These are phyloP conservation scores for Drosophila phalerata DNA, from an alignment of 2,888 invertebrate genomes.

Conservation along the genomic window DNA sequence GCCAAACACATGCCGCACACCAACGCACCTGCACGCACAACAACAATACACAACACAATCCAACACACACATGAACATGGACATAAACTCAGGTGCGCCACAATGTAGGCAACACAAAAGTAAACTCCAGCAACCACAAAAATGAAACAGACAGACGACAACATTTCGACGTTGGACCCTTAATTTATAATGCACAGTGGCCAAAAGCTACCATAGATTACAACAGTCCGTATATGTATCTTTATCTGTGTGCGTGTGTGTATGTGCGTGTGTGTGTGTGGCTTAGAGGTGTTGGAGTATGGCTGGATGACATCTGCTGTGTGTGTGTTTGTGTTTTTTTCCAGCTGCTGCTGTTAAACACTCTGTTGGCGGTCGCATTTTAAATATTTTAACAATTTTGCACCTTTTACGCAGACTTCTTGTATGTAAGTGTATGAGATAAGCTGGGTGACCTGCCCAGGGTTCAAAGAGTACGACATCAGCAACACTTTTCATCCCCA, in stretches of 20 bases:
- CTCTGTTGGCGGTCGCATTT: slow-evolving; percentile 33
- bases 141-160: slow-evolving; percentile 44
- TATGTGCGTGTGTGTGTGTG: slow-evolving; percentile 12
- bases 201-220: slow-evolving; percentile 43
- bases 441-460: slow-evolving; percentile 6
- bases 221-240: slow-evolving; percentile 9
- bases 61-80: slow-evolving; percentile 6
- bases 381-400: slow-evolving; percentile 73
- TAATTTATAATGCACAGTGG: slow-evolving; percentile 64
- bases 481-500: not conserved
- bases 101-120: slow-evolving; percentile 56
- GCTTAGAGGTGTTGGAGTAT: not conserved
- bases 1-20: not conserved
- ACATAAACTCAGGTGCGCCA: slow-evolving; percentile 29
- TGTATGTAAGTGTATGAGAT: not conserved
- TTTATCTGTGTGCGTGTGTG: slow-evolving; percentile 6
- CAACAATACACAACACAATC: slow-evolving; percentile 1
- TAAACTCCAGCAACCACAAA: slow-evolving; percentile 27
- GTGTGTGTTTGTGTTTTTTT: slow-evolving; percentile 30
- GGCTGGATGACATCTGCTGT: slow-evolving; percentile 12
- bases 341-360: slow-evolving; percentile 43
- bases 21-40: slow-evolving; percentile 7
- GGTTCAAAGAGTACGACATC: not conserved
- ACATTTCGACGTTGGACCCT: slow-evolving; percentile 30
- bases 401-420: slow-evolving; percentile 54